These are phyloP conservation scores for Corvus hawaiiensis DNA, from an alignment of 2,113 vertebrate genomes.

Conservation along the genomic window DNA sequence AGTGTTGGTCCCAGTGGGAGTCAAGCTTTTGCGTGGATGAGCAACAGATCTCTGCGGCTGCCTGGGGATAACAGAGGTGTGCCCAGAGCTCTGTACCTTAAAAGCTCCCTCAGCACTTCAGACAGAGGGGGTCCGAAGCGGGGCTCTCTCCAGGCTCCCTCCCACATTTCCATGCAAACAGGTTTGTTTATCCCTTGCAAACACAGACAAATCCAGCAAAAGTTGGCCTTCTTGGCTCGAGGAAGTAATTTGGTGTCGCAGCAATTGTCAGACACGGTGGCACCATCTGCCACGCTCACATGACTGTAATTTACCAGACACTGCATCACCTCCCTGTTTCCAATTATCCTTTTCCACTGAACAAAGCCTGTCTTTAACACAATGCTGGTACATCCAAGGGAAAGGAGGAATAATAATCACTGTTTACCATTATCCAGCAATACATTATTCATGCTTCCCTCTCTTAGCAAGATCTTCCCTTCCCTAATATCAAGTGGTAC, in stretches of 20 bases:
- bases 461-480: background rate
- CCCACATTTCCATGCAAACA: background rate
- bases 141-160: background rate
- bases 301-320: background rate
- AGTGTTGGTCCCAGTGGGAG: background rate
- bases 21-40: background rate
- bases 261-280: background rate
- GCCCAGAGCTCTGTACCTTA: background rate
- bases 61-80: background rate
- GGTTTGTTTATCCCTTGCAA: background rate
- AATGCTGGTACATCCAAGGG: background rate
- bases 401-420: constrained; percentile 9
- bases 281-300: background rate
- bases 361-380: background rate
- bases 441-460: constrained; percentile 61
- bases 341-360: background rate
- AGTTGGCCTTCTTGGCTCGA: background rate
- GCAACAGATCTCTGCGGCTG: background rate
- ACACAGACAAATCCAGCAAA: background rate
- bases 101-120: background rate
- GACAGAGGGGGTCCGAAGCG: background rate
- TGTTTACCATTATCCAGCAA: constrained; percentile 51
- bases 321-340: background rate
- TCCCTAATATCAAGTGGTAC: background rate
- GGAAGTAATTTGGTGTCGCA: background rate